phyloP scores from a whole-genome alignment of 2,113 vertebrate genomes.

The Planiliza haematocheilus region DNA sequence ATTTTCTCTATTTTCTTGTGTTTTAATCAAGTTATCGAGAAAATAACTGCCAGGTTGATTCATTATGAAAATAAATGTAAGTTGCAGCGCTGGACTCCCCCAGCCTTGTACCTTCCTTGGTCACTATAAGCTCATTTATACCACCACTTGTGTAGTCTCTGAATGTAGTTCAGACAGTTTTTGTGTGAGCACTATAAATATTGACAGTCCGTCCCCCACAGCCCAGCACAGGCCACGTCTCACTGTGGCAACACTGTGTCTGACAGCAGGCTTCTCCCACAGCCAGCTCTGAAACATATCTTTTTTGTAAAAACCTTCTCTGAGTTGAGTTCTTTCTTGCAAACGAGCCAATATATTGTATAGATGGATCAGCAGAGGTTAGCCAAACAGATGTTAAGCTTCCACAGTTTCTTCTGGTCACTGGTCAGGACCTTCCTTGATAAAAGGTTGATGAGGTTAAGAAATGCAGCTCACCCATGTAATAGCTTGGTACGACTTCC shows the following conservation, averaged over 20 bases:
- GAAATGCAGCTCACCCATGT: conserved; percentile 67
- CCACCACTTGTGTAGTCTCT: neutral
- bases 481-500: conserved; percentile 60
- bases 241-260: conserved; percentile 10
- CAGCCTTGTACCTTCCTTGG: too few species aligned
- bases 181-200: conserved; percentile 4
- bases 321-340: conserved; percentile 14
- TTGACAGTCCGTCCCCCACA: neutral
- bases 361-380: conserved; percentile 45
- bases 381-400: conserved; percentile 60
- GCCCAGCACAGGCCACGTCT: conserved; percentile 12
- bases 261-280: conserved; percentile 15
- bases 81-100: too few species aligned
- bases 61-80: too few species aligned
- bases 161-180: neutral
- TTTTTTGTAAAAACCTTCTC: conserved; percentile 33
- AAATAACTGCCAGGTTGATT: too few species aligned
- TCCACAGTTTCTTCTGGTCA: conserved; percentile 49
- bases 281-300: too few species aligned
- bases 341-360: neutral
- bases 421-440: conserved; percentile 41
- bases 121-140: too few species aligned
- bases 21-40: too few species aligned
- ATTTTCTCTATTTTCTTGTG: too few species aligned
- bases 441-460: conserved; percentile 60